Conservation (phyloP, 2,888 invertebrate genomes). For the Drosophila nigricruria region DNA sequence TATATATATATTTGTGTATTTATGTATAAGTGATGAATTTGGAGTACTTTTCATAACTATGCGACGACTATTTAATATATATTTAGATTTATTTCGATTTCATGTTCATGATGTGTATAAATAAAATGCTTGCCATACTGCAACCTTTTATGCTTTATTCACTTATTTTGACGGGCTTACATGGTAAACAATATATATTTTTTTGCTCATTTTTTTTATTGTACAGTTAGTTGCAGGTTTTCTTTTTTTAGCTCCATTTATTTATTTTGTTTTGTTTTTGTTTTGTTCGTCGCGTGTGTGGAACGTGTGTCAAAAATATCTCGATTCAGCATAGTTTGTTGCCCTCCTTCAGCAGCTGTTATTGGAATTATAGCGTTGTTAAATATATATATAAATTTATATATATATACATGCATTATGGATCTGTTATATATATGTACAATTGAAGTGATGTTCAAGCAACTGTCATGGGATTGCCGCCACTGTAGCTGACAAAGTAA, state of each 20-base stretch:
- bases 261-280: conserved; percentile 4
- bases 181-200: conserved; percentile 40
- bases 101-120: conserved; percentile 46
- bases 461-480: conserved; percentile 83
- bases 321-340: conserved; percentile 20
- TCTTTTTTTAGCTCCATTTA: conserved; percentile 4
- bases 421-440: conserved; percentile 45
- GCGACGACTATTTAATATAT: conserved; percentile 1
- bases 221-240: conserved; percentile 29
- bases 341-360: conserved; percentile 28
- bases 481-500: conserved; percentile 82
- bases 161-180: conserved; percentile 37
- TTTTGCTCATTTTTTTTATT: conserved; percentile 10
- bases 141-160: conserved; percentile 66
- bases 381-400: conserved; percentile 6
- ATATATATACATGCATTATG: conserved; percentile 17
- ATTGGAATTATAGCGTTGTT: conserved; percentile 47
- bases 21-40: conserved; percentile 2
- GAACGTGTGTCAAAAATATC: conserved; percentile 51
- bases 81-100: conserved; percentile 1
- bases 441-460: conserved; percentile 68
- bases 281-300: conserved; percentile 32
- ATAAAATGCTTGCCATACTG: conserved; percentile 72
- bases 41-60: not conserved
- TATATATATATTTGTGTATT: conserved; percentile 27